Base-by-base conservation (phyloP, 2,888 invertebrate genomes). In the Phragmatobia fuliginosa region DNA sequence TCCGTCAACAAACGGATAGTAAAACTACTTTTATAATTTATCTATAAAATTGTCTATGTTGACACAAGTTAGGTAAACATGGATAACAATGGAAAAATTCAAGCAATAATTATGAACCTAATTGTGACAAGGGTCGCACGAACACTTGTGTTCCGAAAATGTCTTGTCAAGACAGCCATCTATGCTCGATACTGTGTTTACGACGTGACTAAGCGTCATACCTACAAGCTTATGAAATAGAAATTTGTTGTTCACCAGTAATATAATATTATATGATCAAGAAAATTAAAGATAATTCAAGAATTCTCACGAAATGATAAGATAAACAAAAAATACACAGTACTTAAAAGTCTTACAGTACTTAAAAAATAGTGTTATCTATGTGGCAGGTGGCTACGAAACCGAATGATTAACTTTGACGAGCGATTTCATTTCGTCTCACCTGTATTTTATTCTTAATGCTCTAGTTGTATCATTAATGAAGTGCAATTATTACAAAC, bases 41-140 rank as follows among this genome's bases (percentile, higher is more conserved):
- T n/a, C n/a, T n/a, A n/a, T n/a, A n/a, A n/a, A n/a, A n/a, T n/a
- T n/a, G n/a, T n/a, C n/a, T n/a, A 38, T 14, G 58, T 41, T 21
- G 58, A 58, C 31, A 41, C 32, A 33, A 25, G 7, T 49, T 31
- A 61, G 25, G 6, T 49, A 49, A 31, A 61, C n/a, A 68, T 68
- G 49, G 31, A 38, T 60, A 60, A 49, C 49, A 32, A 38, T 25
- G 33, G 14, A 67, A 69, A 49, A 73, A 83, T 80, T 75, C 72
- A 80, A 78, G 80, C 77, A 82, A 85, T 89, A 88, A 88, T 88
- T 88, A 89, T 85, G 83, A 87, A 82, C 83, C 78, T 84, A 82
- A 76, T 78, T 75, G 73, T 92, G 92, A 92, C 91, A 88, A 92
- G 92, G 92, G 92, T 92, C 89, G 80, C 76, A 78, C 83, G 74